Base-by-base conservation (phyloP, 2,797 vertebrate species). In the Pangasius djambal region DNA sequence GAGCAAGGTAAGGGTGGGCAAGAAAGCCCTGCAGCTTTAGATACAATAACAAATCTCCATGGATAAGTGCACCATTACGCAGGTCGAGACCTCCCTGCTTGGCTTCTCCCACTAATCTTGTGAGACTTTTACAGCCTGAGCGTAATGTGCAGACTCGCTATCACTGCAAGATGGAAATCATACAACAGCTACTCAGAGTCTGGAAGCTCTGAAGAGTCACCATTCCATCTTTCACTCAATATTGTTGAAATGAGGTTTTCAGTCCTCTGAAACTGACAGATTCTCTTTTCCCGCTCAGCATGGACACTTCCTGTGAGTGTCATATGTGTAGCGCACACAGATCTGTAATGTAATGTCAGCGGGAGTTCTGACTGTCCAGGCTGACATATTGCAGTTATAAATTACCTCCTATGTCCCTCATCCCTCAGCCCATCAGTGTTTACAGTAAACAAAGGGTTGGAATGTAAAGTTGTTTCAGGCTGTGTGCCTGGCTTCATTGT, bases 361-460 rank as follows among this genome's bases (percentile, higher is more conserved):
- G 48, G 59, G 70, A 55, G 55, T 34, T 44, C 52, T 82, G 34
- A 65, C 85, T 90, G 88, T 88, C 82, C 55, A 75, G 5, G 83
- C 50, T 75, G 88, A 82, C 57, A 82, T 83, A 75, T 48, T 86
- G 78, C 70, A 22, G 85, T 44, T 89, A 83, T 92, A 91, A 92
- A 92, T 90, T 88, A 90, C 70, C 77, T 90, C 88, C 44, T 44
- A 72, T 85, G 84, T 86, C 89, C 86, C 61, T 37, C 44, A n/a
- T 74, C 84, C 90, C 90, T 87, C 81, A 89, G 67, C 90, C 84
- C 88, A 90, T 88, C 84, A 88, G 61, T 92, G 93, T 94, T 95
- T 94, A 95, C 93, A 93, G 94, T 95, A 94, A 95, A 92, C 93
- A 93, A 91, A 86, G 89, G 85, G 87, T 91, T 91, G 92, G 93